Conservation (phyloP, 2,888 invertebrate genomes). For the Lasioglossum zephyrum region DNA sequence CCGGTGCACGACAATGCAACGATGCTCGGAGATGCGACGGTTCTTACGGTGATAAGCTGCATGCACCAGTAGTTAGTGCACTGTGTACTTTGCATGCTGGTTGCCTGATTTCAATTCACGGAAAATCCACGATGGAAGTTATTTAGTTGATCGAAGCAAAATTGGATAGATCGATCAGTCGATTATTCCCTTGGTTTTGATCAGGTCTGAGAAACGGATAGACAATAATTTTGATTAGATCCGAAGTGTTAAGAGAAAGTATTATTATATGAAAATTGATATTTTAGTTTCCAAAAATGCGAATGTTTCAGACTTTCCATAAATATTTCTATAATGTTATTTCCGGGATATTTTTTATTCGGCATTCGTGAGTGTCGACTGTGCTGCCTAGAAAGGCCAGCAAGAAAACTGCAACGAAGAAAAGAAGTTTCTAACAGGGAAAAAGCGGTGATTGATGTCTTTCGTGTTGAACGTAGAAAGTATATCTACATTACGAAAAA, state of each 20-base stretch:
- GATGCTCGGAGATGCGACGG: neutral
- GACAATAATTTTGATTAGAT: too few species aligned
- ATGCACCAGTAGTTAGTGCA: neutral
- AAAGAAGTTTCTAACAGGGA: neutral
- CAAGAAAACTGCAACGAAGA: neutral
- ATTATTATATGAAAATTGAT: neutral
- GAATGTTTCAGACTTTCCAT: neutral
- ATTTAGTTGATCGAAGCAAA: neutral
- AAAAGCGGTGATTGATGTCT: neutral
- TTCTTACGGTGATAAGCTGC: neutral
- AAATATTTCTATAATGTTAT: neutral
- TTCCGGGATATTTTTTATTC: neutral
- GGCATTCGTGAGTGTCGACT: neutral
- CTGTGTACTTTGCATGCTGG: neutral
- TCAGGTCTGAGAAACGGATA: neutral
- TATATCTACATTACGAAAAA: neutral
- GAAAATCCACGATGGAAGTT: neutral
- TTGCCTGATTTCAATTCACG: neutral
- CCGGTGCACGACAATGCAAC: neutral
- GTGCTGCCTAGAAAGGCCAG: neutral
- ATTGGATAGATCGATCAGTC: neutral
- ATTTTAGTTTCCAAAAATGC: neutral
- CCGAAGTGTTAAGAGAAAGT: too few species aligned
- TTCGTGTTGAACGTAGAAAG: neutral
- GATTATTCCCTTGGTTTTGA: neutral